These are phyloP conservation scores for Pachydiplax longipennis DNA, from an alignment of 2,888 invertebrate species.

Conservation along the genomic window DNA sequence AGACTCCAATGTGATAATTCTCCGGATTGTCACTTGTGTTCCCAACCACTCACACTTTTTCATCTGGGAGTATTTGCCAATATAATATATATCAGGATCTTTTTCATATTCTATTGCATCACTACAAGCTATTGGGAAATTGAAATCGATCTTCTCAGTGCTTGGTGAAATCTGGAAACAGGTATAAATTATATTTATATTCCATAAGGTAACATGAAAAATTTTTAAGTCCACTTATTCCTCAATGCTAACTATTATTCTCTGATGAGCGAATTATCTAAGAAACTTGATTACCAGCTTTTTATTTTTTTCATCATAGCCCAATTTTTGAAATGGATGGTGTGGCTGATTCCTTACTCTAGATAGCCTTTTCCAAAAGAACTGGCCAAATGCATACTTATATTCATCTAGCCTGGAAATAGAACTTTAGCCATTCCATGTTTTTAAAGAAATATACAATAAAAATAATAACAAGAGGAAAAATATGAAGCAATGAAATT, in stretches of 20 bases:
- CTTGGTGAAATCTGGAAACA: not conserved
- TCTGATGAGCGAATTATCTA: not conserved
- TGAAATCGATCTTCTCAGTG: not conserved
- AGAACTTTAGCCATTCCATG: not conserved
- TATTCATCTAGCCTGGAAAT: conserved; percentile 17
- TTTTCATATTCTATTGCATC: conserved; percentile 10
- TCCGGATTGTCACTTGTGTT: not conserved
- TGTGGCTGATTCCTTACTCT: not conserved
- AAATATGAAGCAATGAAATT: not conserved
- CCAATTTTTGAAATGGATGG: not conserved
- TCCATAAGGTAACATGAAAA: not conserved
- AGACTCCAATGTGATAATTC: not conserved
- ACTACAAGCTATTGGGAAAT: not conserved
- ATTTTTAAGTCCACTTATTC: not conserved
- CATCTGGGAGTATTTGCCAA: conserved; percentile 9
- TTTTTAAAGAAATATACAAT: not conserved
- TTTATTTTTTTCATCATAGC: not conserved
- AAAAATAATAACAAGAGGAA: not conserved
- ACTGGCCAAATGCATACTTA: conserved; percentile 24
- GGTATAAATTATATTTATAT: not conserved
- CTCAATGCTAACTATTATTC: not conserved
- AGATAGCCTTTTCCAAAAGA: conserved; percentile 13
- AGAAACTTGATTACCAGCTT: not conserved
- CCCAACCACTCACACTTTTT: conserved; percentile 6
- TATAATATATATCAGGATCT: not conserved